A percentile compares a stretch with the other conserved stretches of the same genome.
Conservation (phyloP, 2,888 invertebrate species). For the Caenorhabditis sp. region DNA sequence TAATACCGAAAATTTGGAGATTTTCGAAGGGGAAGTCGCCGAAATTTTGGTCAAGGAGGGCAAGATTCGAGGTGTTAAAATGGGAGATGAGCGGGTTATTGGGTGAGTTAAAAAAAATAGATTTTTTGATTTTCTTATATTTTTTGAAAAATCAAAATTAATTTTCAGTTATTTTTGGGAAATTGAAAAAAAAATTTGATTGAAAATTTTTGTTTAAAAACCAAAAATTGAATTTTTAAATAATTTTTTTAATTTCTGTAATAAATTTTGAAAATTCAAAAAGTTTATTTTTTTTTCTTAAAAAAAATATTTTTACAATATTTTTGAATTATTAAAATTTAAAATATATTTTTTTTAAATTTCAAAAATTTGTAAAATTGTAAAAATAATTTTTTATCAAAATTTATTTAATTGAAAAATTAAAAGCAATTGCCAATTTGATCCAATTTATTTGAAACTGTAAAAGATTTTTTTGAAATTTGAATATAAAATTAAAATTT, state of each 20-base stretch:
- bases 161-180: not conserved
- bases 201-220: slow-evolving; percentile 1
- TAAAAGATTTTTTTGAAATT: too few relatives aligned
- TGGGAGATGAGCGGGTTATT: slow-evolving; percentile 33
- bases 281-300: not conserved
- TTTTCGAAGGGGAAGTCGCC: slow-evolving; percentile 89
- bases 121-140: too few relatives aligned
- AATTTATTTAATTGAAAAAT: too few relatives aligned
- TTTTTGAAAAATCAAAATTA: not conserved
- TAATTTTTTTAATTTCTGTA: too few relatives aligned
- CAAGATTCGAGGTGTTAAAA: slow-evolving; percentile 24
- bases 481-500: too few relatives aligned
- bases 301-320: not conserved
- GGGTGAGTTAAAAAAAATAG: slow-evolving; percentile 23
- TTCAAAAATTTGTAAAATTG: too few relatives aligned
- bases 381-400: too few relatives aligned
- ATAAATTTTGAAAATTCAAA: slow-evolving; percentile 18
- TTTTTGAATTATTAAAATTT: too few relatives aligned
- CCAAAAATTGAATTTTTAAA: not conserved
- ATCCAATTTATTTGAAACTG: too few relatives aligned
- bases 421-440: too few relatives aligned
- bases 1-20: slow-evolving; percentile 85
- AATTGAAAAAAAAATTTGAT: slow-evolving; percentile 19
- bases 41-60: slow-evolving; percentile 87
- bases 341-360: too few relatives aligned